Evolutionary conservation across 2,888 invertebrate species (phyloP).

Genomic region (Cerastoderma edule): DNA sequence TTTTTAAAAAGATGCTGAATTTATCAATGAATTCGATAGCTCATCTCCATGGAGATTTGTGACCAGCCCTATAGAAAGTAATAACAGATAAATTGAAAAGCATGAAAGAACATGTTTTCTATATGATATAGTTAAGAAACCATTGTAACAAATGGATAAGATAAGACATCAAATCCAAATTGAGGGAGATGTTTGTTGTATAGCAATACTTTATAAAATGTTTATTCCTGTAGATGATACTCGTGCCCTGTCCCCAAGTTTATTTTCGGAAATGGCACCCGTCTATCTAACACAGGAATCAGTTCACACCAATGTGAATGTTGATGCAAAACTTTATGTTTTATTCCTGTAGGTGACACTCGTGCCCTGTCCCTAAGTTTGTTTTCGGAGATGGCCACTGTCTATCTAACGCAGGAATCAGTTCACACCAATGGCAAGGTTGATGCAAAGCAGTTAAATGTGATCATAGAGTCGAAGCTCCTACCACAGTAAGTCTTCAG

Average conservation of each 20-base stretch:
- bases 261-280: constrained; percentile 81
- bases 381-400: constrained; percentile 80
- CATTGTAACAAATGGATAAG: too few relatives aligned
- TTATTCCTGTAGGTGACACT: constrained; percentile 76
- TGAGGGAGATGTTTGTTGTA: too few relatives aligned
- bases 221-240: constrained; percentile 81
- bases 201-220: too few relatives aligned
- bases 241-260: constrained; percentile 74
- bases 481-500: constrained; percentile 81
- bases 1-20: too few relatives aligned
- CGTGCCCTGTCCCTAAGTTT: constrained; percentile 77
- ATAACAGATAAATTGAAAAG: too few relatives aligned
- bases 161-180: too few relatives aligned
- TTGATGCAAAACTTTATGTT: constrained; percentile 62
- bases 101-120: too few relatives aligned
- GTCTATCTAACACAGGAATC: constrained; percentile 78
- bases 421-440: constrained; percentile 63
- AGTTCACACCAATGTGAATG: constrained; percentile 59
- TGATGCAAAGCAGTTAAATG: constrained; percentile 72
- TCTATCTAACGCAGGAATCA: constrained; percentile 78
- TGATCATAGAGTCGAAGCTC: constrained; percentile 76
- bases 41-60: too few relatives aligned
- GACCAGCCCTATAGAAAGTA: too few relatives aligned
- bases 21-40: too few relatives aligned
- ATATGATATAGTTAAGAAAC: too few relatives aligned